Evolutionary conservation across 2,113 vertebrate species (phyloP).

Genomic region (Trichechus manatus): DNA sequence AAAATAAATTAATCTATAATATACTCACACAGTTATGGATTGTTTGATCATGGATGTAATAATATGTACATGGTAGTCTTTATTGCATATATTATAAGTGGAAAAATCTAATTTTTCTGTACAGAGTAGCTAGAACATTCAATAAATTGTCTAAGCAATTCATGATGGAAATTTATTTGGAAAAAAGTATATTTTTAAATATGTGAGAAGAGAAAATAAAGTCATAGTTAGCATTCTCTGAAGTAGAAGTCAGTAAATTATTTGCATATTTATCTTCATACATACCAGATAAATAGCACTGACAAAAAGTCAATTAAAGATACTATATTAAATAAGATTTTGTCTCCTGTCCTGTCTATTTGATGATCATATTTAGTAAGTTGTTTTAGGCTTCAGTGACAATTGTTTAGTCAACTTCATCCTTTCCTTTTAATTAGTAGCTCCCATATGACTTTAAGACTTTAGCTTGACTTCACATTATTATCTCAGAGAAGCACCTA

Average conservation of each 20-base stretch:
- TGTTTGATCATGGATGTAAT: not conserved
- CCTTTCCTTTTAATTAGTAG: not conserved
- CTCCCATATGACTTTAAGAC: not conserved
- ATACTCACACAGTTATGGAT: not conserved
- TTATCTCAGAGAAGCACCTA: not conserved
- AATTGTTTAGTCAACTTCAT: not conserved
- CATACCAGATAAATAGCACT: not conserved
- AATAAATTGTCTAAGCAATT: not conserved
- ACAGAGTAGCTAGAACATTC: not conserved
- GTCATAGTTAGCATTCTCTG: not conserved
- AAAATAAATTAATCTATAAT: not conserved
- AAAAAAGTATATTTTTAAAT: not conserved
- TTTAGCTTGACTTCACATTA: not conserved
- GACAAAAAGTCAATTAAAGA: not conserved
- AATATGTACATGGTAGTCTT: not conserved
- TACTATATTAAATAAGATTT: not conserved
- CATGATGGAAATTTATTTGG: not conserved
- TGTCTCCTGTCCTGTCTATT: accelerated
- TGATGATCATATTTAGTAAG: not conserved
- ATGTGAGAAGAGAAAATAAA: not conserved
- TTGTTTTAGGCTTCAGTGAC: not conserved
- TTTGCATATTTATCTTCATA: not conserved
- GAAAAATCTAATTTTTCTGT: not conserved
- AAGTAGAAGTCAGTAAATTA: not conserved
- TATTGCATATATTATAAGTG: not conserved